Conservation (phyloP, 1,140 invertebrate species). For the Papilio aristodemus region DNA sequence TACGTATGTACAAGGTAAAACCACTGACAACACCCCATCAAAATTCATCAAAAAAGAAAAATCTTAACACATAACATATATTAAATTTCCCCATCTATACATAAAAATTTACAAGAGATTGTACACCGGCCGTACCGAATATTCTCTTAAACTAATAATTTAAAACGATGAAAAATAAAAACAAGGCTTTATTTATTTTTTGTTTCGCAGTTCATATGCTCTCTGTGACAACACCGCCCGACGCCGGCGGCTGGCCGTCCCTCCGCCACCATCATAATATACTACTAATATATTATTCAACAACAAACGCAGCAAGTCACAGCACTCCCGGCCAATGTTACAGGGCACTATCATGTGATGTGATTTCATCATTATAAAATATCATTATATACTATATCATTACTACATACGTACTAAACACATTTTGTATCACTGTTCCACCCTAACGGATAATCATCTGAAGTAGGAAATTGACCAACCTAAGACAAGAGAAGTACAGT, state of each 20-base stretch:
- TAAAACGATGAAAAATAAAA: conserved; percentile 51
- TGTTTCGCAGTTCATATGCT: conserved; percentile 36
- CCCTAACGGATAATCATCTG: conserved; percentile 40
- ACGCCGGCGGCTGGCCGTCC: conserved; percentile 45
- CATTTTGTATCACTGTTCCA: conserved; percentile 67
- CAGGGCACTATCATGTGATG: conserved; percentile 74
- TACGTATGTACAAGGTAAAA: conserved; percentile 61
- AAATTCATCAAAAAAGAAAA: conserved; percentile 57
- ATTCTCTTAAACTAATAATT: conserved; percentile 62
- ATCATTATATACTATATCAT: conserved; percentile 62
- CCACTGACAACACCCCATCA: conserved; percentile 46
- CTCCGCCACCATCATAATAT: conserved; percentile 33
- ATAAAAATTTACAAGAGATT: conserved; percentile 77
- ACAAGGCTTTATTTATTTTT: conserved; percentile 38
- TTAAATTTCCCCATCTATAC: conserved; percentile 77
- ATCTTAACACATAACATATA: conserved; percentile 75
- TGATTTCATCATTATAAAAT: conserved; percentile 66
- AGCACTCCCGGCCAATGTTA: conserved; percentile 63
- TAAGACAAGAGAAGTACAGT: conserved; percentile 40
- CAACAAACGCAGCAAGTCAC: conserved; percentile 45
- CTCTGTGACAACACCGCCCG: conserved; percentile 33
- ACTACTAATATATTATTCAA: conserved; percentile 45
- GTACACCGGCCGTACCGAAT: conserved; percentile 54
- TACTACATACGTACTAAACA: conserved; percentile 66
- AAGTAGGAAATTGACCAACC: conserved; percentile 40